Percentiles rank a stretch among this genome's conserved stretches.
Evolutionary conservation across 2,797 vertebrate genomes (phyloP).

Genomic region (Podarcis lilfordi): DNA sequence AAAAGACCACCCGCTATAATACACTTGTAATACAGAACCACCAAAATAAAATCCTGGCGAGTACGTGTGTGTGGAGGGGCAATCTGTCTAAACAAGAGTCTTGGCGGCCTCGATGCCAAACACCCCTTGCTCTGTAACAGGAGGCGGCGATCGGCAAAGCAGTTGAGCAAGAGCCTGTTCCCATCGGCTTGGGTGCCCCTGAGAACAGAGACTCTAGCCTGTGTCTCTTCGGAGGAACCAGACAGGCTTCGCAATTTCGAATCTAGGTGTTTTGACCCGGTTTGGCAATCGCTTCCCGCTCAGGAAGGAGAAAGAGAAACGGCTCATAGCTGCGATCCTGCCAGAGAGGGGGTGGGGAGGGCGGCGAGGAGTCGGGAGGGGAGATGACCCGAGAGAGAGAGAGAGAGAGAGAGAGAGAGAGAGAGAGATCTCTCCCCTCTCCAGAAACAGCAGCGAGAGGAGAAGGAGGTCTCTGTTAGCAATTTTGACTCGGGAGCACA

Average conservation of each 20-base stretch:
- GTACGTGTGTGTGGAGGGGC: background rate
- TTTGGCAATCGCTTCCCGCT: background rate
- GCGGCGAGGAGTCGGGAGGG: background rate
- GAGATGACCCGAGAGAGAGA: too few relatives aligned
- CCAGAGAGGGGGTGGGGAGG: background rate
- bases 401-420: too few relatives aligned
- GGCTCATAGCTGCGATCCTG: too few relatives aligned
- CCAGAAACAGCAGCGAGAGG: background rate
- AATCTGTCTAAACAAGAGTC: background rate
- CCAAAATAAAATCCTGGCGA: too few relatives aligned
- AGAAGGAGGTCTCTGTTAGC: background rate
- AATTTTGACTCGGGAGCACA: conserved; percentile 16
- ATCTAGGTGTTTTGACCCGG: background rate
- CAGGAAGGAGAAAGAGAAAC: background rate
- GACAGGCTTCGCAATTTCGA: background rate
- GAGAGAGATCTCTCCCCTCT: background rate
- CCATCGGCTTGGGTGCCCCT: background rate
- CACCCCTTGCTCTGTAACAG: background rate
- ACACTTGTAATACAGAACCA: too few relatives aligned
- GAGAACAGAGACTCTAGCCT: too few relatives aligned
- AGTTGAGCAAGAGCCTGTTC: background rate
- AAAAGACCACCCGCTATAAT: too few relatives aligned
- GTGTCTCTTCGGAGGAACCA: too few relatives aligned
- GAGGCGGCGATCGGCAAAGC: background rate
- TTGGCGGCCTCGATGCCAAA: background rate